Conservation (phyloP, 92 coral and sea anemone genomes). For the Epizoanthus ramosus region DNA sequence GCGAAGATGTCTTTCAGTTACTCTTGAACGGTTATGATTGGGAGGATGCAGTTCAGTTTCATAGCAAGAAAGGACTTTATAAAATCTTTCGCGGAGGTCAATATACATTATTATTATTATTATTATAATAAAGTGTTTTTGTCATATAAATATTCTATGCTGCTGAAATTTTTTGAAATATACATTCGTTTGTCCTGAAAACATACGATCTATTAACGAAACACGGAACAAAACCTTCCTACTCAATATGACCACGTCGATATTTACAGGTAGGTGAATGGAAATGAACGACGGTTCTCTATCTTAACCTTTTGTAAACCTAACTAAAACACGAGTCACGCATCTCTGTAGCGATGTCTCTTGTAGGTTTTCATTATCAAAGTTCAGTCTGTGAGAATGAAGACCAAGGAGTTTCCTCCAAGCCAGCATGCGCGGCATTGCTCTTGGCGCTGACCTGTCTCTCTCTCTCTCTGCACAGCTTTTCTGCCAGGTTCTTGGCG, state of each 20-base stretch:
- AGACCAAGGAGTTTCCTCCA: background rate
- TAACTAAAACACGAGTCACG: conserved; percentile 19
- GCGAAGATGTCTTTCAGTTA: no score
- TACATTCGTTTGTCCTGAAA: conserved; percentile 59
- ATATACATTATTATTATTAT: conserved; percentile 73
- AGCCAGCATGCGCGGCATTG: background rate
- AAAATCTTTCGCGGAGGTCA: conserved; percentile 78
- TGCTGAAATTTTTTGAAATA: conserved; percentile 62
- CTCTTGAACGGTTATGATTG: no score
- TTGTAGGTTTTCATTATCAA: background rate
- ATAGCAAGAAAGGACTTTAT: no score
- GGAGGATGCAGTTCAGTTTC: no score
- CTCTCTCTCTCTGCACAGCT: background rate
- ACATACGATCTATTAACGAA: conserved; percentile 35
- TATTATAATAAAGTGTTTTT: conserved; percentile 65
- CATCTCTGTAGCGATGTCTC: conserved; percentile 25
- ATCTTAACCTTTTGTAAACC: conserved; percentile 22
- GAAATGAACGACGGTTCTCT: conserved; percentile 17
- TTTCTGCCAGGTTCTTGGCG: background rate
- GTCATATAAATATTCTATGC: conserved; percentile 79
- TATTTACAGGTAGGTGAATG: conserved; percentile 41
- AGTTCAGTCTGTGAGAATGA: conserved; percentile 27
- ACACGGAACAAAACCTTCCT: conserved; percentile 20
- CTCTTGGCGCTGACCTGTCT: background rate
- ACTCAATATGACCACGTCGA: conserved; percentile 16